Base-by-base conservation (phyloP, 2,113 vertebrate genomes). In the Datnioides undecimradiatus region DNA sequence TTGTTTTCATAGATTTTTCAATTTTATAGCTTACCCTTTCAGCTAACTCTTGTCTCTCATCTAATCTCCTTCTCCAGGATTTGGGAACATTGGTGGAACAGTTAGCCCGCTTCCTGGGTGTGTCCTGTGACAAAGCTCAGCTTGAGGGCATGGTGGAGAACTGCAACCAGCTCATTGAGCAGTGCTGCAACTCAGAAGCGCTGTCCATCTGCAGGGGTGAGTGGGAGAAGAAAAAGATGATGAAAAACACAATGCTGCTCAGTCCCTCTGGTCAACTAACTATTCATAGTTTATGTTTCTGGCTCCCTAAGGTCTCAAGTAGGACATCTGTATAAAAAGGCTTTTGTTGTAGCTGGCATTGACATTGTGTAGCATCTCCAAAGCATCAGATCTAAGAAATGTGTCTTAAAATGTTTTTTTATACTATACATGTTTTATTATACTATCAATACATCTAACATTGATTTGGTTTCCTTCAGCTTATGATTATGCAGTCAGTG, bases 141-240 rank as follows among this genome's bases (percentile, higher is more conserved):
- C 73, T 97, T 93, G 98, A 99, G 87, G 86, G 94, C 51, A 94
- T 98, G 94, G 95, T 94, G 40, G 98, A 99, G 84, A 97, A 96
- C 91, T 99, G 98, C 87, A 97, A 97, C 89, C 98, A 99, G 74
- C 96, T 99, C 58, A 96, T 99, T 1, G 98, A 99, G 84, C 98
- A 99, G 89, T 98, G 98, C 92, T 96, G 96, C 88, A 98, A 96
- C 43, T 96, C 97, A 0, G 98, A 99, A 92, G 96, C 97, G 1
- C 95, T 99, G 88, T 95, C 98, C 0, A 94, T 98, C 88, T 97
- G 96, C 92, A 96, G 98, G 89, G 98, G 98, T 99, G 85, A 95
- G 91, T 84, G 25, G 17, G n/a, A 57, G 12, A 38, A 23, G 34
- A 58, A n/a, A 34, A n/a, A 14, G 4, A 36, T 38, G 11, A 17